phyloP scores from a whole-genome alignment of 2,888 invertebrate genomes.

The Megamerina dolium region DNA sequence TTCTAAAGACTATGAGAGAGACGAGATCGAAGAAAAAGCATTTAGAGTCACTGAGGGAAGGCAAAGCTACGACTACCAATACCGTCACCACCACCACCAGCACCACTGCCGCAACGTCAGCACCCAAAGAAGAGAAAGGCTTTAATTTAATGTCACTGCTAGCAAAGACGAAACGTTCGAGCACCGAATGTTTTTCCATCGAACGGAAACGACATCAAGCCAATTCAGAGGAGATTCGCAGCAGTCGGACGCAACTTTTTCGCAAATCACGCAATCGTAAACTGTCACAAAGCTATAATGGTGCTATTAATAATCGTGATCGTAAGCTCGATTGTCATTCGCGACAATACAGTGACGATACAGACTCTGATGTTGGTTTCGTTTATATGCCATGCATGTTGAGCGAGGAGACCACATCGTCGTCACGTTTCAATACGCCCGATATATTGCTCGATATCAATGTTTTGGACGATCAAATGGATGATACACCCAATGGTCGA shows the following conservation, averaged over 20 bases:
- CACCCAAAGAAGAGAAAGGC: slow-evolving; percentile 37
- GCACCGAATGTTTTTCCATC: slow-evolving; percentile 43
- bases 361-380: slow-evolving; percentile 34
- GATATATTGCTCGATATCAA: slow-evolving; percentile 47
- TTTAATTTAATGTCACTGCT: slow-evolving; percentile 43
- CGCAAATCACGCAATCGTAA: slow-evolving; percentile 44
- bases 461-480: slow-evolving; percentile 38
- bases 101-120: neutral
- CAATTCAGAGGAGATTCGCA: slow-evolving; percentile 37
- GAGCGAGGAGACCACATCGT: slow-evolving; percentile 22
- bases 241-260: slow-evolving; percentile 33
- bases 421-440: slow-evolving; percentile 37
- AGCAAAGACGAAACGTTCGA: slow-evolving; percentile 45
- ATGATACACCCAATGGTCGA: slow-evolving; percentile 20
- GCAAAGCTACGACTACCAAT: slow-evolving; percentile 10
- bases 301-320: slow-evolving; percentile 30
- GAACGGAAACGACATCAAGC: slow-evolving; percentile 42
- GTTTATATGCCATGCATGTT: slow-evolving; percentile 32
- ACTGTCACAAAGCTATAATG: slow-evolving; percentile 47
- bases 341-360: slow-evolving; percentile 44
- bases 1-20: slow-evolving; percentile 36
- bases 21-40: slow-evolving; percentile 25
- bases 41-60: slow-evolving; percentile 22
- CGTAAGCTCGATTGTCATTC: slow-evolving; percentile 32
- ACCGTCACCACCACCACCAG: slow-evolving; percentile 2